Percentiles rank a stretch among this genome's conserved stretches.
phyloP scores from a whole-genome alignment of 2,888 invertebrate genomes.

The Drosophila mulleri region DNA sequence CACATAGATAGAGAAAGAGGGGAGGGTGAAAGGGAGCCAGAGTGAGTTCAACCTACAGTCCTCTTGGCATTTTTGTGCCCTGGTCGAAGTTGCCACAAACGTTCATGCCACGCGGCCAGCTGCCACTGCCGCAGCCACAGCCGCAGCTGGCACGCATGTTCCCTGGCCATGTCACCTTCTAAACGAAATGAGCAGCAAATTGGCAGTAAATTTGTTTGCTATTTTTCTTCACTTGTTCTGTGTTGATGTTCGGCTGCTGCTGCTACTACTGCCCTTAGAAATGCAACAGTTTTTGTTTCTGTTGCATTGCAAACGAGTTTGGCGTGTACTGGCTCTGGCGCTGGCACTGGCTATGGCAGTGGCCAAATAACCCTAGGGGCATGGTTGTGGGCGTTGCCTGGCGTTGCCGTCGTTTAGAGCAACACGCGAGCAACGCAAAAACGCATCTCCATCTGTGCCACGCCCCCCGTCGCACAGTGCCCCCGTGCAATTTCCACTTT shows the following conservation, averaged over 20 bases:
- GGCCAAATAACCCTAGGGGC: slow-evolving; percentile 2
- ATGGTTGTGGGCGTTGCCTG: slow-evolving; percentile 26
- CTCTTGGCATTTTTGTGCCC: slow-evolving; percentile 19
- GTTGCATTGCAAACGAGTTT: slow-evolving; percentile 69
- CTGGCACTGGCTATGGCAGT: background rate
- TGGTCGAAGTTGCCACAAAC: slow-evolving; percentile 20
- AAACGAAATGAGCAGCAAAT: slow-evolving; percentile 81
- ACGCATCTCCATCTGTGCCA: slow-evolving; percentile 28
- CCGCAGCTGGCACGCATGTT: slow-evolving; percentile 69
- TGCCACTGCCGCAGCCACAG: slow-evolving; percentile 18
- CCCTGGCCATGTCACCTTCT: slow-evolving; percentile 78
- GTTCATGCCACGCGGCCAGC: slow-evolving; percentile 18
- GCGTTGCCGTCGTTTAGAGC: slow-evolving; percentile 45
- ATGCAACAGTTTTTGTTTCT: slow-evolving; percentile 59
- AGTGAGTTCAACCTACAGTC: background rate
- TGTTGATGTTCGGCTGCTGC: slow-evolving; percentile 11
- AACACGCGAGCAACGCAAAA: slow-evolving; percentile 49
- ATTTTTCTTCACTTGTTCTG: slow-evolving; percentile 68
- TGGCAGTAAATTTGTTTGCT: slow-evolving; percentile 80
- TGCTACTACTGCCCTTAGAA: slow-evolving; percentile 42
- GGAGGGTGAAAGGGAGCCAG: slow-evolving; percentile 5
- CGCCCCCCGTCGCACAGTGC: background rate
- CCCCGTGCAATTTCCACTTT: slow-evolving; percentile 1
- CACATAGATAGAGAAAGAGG: slow-evolving; percentile 19
- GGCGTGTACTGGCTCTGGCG: slow-evolving; percentile 38